A percentile compares a stretch with the other conserved stretches of the same genome.
Evolutionary conservation across 2,888 invertebrate genomes (phyloP).

Genomic region (Tethea ocularis): DNA sequence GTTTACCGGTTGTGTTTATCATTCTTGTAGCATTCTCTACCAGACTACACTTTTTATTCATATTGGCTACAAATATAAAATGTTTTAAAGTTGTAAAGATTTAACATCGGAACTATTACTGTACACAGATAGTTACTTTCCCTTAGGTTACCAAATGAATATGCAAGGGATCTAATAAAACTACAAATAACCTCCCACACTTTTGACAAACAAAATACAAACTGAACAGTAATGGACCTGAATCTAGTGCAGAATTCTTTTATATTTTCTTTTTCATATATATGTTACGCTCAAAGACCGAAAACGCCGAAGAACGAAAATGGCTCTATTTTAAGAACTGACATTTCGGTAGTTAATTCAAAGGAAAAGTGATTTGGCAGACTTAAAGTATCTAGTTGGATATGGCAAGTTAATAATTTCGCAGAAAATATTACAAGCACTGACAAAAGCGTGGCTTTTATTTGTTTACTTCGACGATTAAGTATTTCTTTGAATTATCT

Average conservation of each 20-base stretch:
- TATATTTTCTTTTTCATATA: too few species aligned
- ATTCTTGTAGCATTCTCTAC: neutral
- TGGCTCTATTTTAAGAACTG: neutral
- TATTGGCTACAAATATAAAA: neutral
- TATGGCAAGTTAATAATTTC: neutral
- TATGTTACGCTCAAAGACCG: too few species aligned
- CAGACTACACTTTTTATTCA: neutral
- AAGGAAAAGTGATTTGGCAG: neutral
- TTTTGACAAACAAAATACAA: too few species aligned
- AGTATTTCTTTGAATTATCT: neutral
- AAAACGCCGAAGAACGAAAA: neutral
- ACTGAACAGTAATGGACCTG: too few species aligned
- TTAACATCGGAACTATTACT: too few species aligned
- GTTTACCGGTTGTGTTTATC: slow-evolving; percentile 9
- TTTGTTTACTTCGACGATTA: slow-evolving; percentile 3
- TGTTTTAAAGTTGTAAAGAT: too few species aligned
- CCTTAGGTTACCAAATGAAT: neutral
- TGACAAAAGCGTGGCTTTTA: neutral
- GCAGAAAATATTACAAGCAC: neutral
- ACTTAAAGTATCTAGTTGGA: neutral
- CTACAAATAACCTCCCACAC: too few species aligned
- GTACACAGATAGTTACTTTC: too few species aligned
- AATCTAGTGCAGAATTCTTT: too few species aligned
- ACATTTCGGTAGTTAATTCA: neutral
- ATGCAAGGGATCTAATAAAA: neutral